Conservation (phyloP, 2,797 vertebrate genomes). For the Eremophila alpestris region DNA sequence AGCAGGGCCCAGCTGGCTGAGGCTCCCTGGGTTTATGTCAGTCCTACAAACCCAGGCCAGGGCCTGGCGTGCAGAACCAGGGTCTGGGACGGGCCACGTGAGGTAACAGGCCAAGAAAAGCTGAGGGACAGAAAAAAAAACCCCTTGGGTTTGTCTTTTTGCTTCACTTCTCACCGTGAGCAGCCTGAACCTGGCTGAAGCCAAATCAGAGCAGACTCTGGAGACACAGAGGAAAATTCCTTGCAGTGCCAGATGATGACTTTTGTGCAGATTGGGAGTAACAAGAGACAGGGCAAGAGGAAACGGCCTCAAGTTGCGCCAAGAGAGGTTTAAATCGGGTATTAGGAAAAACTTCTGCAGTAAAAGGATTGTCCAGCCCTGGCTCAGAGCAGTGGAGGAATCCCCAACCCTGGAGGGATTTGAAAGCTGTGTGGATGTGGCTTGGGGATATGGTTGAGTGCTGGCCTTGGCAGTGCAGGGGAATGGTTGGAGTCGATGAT, state of each 20-base stretch:
- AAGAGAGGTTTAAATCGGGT: not conserved
- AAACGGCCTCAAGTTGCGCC: not conserved
- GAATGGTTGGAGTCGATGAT: fast-evolving
- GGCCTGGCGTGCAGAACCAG: not conserved
- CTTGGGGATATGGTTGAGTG: not conserved
- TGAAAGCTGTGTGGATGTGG: not conserved
- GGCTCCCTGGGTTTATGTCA: not conserved
- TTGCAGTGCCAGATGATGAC: not conserved
- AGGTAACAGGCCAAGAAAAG: not conserved
- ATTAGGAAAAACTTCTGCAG: not conserved
- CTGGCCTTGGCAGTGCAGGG: not conserved
- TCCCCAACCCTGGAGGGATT: not conserved
- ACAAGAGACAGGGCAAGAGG: not conserved
- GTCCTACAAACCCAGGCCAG: not conserved
- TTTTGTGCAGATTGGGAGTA: not conserved
- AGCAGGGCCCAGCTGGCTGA: constrained; percentile 39
- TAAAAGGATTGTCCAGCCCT: not conserved
- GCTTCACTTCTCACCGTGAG: not conserved
- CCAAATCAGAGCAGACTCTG: not conserved
- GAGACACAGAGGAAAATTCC: not conserved
- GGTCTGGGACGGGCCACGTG: not conserved
- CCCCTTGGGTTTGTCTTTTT: not conserved
- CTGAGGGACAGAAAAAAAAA: not conserved
- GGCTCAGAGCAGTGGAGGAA: too few species aligned
- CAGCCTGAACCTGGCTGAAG: not conserved